Evolutionary conservation across 2,888 invertebrate genomes (phyloP), one percentile per base, ranked within the genome.

Genomic region (Lycocerus yunnanus): DNA sequence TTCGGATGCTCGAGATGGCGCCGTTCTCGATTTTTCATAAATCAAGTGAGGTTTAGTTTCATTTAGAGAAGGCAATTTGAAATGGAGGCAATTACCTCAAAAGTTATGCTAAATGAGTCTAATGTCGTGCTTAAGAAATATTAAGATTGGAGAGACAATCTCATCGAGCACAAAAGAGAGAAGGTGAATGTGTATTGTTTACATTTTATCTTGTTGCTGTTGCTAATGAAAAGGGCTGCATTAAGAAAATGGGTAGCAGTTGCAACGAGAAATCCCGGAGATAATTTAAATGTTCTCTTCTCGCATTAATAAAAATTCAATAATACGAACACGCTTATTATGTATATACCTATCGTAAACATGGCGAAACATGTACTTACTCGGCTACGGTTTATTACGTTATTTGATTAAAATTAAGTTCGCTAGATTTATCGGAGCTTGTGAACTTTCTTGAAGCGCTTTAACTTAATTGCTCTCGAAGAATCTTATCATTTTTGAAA

Each of bases 351-450:
- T 10, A 24, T 58, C 0, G 43, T 43, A n/a, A 43, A 68, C 68
- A 68, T 60, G 66, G 27, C 68, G 60, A 74, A 71, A 15, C 61
- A 61, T 15, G 61, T 61, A 68, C 58, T 63, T 71, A 71, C 58
- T 63, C 68, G 74, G 59, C 68, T 63, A 65, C 27, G 68, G 74
- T 71, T 74, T 74, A 75, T 75, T 75, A 68, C 71, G 71, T 74
- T 74, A 75, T 75, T 75, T 72, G 75, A 75, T 75, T 75, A 75
- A 75, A 75, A 69, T 74, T 74, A 74, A 71, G 68, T 73, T 73
- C 66, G 66, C 69, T 65, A 68, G 69, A 75, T 75, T 75, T 75
- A 75, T 69, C 61, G 65, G 65, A 66, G 70, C 72, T 72, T 69
- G 63, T 58, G 61, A 74, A 77, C 66, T 77, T 77, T 65, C 68